These are phyloP conservation scores for Prunella strophiata DNA, from an alignment of 2,797 vertebrate species.

Conservation along the genomic window DNA sequence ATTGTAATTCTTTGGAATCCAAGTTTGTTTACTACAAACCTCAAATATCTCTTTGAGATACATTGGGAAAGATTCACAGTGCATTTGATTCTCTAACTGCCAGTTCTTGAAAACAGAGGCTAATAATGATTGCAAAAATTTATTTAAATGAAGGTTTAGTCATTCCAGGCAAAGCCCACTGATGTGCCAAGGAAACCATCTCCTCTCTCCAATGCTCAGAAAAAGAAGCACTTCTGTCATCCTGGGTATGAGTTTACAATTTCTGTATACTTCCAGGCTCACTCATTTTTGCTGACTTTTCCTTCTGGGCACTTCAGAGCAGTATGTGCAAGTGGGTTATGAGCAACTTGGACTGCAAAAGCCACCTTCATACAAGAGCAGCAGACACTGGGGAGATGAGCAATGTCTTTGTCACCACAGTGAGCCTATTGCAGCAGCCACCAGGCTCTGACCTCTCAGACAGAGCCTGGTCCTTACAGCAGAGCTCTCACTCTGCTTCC, in stretches of 20 bases:
- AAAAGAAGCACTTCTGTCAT: not conserved
- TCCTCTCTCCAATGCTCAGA: not conserved
- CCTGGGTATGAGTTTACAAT: not conserved
- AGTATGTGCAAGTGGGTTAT: not conserved
- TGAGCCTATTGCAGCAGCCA: not conserved
- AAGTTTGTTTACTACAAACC: not conserved
- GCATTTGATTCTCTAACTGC: not conserved
- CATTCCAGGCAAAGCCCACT: not conserved
- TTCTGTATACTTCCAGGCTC: not conserved
- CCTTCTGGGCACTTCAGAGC: not conserved
- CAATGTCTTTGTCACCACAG: too few species aligned
- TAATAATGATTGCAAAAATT: not conserved
- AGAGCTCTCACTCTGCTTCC: not conserved
- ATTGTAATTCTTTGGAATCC: not conserved
- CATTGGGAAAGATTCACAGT: not conserved
- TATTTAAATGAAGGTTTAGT: not conserved
- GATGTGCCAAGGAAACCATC: not conserved
- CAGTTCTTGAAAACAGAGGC: not conserved
- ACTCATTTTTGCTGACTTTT: not conserved
- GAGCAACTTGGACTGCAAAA: not conserved
- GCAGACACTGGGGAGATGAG: not conserved
- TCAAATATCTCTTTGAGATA: not conserved
- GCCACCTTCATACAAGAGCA: not conserved
- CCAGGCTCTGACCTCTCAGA: not conserved
- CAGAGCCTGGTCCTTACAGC: not conserved